Percentiles rank a stretch among this genome's conserved stretches.
Evolutionary conservation across 1,140 invertebrate genomes (phyloP).

Genomic region (Pseudomyrmex dendroicus): DNA sequence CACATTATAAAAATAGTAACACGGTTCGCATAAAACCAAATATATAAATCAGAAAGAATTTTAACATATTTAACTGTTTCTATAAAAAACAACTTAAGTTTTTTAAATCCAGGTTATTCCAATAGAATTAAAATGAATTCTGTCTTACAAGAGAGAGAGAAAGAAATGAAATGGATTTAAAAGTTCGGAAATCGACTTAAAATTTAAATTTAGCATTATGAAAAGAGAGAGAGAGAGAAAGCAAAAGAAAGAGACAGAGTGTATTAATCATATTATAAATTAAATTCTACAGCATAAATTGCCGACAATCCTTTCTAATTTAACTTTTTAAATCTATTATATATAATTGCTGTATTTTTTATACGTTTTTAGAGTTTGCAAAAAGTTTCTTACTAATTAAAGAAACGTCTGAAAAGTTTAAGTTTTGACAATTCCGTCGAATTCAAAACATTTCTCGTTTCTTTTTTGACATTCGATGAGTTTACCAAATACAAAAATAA

Average conservation of each 20-base stretch:
- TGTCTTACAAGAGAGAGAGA: constrained; percentile 13
- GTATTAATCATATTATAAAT: constrained; percentile 37
- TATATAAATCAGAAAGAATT: not conserved
- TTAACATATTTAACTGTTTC: constrained; percentile 28
- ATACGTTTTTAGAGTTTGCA: constrained; percentile 6
- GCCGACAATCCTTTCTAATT: constrained; percentile 19
- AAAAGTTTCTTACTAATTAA: not conserved
- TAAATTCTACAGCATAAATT: constrained; percentile 26
- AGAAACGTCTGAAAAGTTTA: too few relatives aligned
- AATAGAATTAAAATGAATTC: constrained; percentile 42
- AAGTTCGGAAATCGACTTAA: constrained; percentile 21
- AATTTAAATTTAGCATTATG: constrained; percentile 37
- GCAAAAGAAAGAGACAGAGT: too few relatives aligned
- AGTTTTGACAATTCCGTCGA: too few relatives aligned
- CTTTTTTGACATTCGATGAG: too few relatives aligned
- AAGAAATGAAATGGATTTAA: constrained; percentile 46
- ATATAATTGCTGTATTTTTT: constrained; percentile 6
- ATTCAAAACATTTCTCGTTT: too few relatives aligned
- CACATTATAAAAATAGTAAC: not conserved
- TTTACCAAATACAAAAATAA: too few relatives aligned
- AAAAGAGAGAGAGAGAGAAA: not conserved
- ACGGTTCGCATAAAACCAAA: not conserved
- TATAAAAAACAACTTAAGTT: constrained; percentile 21
- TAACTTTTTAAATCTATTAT: constrained; percentile 32
- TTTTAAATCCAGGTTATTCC: constrained; percentile 16